Conservation (phyloP, 1,140 invertebrate genomes). For the Drosophila cardini region DNA sequence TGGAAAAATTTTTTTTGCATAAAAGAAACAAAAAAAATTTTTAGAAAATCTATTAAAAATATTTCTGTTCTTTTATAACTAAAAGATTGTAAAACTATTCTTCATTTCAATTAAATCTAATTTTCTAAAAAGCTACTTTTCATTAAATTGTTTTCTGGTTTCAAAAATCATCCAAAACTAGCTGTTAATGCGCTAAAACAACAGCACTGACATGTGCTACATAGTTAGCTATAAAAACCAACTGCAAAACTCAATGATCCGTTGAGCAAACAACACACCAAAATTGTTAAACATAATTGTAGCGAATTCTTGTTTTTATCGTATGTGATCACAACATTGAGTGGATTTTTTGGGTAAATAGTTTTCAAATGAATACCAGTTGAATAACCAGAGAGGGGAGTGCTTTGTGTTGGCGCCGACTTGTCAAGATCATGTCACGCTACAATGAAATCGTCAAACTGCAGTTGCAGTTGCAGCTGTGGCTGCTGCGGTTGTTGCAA, state of each 20-base stretch:
- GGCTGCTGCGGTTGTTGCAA: constrained; percentile 1
- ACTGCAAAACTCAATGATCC: constrained; percentile 57
- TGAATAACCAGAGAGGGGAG: constrained; percentile 2
- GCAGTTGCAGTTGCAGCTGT: constrained; percentile 21
- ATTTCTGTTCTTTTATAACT: too few species aligned
- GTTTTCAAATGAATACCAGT: constrained; percentile 41
- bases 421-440: constrained; percentile 62
- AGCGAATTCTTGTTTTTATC: constrained; percentile 2
- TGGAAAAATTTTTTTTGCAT: too few species aligned
- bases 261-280: constrained; percentile 31
- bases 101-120: too few species aligned
- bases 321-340: not conserved
- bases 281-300: constrained; percentile 57
- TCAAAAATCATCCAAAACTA: too few species aligned
- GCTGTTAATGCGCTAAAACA: too few species aligned
- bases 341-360: constrained; percentile 13
- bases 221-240: not conserved
- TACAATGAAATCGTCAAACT: constrained; percentile 70
- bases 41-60: too few species aligned
- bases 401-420: constrained; percentile 43
- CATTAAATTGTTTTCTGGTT: too few species aligned
- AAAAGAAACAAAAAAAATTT: too few species aligned
- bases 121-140: too few species aligned
- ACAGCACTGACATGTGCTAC: too few species aligned
- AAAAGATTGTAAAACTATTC: too few species aligned